Base-by-base conservation (phyloP, 2,797 vertebrate genomes). In the Coregonus suidteri region DNA sequence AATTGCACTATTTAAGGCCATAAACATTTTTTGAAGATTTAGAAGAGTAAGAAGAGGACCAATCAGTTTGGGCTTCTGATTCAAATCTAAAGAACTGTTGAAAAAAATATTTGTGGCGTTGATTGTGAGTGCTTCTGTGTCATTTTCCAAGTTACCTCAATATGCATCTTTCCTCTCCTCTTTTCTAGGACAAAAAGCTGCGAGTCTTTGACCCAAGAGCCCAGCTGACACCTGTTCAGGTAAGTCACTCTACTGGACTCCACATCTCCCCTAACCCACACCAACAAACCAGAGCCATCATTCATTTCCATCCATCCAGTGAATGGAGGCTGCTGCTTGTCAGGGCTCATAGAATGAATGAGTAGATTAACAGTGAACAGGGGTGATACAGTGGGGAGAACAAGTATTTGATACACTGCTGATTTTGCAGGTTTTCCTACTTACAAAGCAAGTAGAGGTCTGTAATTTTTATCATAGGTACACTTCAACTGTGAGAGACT, bases 141-240 rank as follows among this genome's bases (percentile, higher is more conserved):
- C 3, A 41, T 18, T 70, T 41, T 1, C 16, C 18, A 70, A 6
- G 35, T 41, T 6, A 70, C 16, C 7, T 9, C 7, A 6, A n/a
- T 20, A 2, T 70, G n/a, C 20, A 64, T 7, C 11, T 9, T 47
- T 47, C 35, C 53, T 59, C 9, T 72, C 35, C 83, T 31, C 71
- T 78, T 82, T 37, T 85, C 18, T 74, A 98, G 97, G 97, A 99
- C 92, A 99, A 96, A 91, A 96, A 96, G 88, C 90, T 99, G 77
- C 91, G 96, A 37, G 92, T 98, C 84, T 99, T 98, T 86, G 97
- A 99, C 89, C 96, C 96, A 20, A 93, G 97, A 90, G 92, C 93
- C 47, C 91, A 95, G 86, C 82, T 95, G 0, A 87, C 91, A 68
- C 92, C 95, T 64, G 94, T 95, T 75, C 96, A 98, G 97, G 97